Percentiles rank a stretch among this genome's conserved stretches.
These are phyloP conservation scores for Cricetomys ansorgei DNA, from an alignment of 2,113 vertebrate genomes.

Conservation along the genomic window DNA sequence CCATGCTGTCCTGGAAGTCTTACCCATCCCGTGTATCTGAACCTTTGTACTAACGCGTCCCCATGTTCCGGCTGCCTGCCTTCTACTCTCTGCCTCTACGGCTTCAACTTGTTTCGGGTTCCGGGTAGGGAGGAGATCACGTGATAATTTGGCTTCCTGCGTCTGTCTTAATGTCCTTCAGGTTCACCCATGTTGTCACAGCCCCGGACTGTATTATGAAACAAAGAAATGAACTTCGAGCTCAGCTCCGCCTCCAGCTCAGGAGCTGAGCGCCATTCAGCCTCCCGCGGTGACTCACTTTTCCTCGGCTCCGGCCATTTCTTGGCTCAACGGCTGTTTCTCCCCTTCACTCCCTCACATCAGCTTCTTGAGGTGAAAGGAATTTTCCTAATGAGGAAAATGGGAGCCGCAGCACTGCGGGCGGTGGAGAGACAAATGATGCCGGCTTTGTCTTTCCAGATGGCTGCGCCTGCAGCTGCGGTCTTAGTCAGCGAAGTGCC, in stretches of 20 bases:
- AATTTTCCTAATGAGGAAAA: slow-evolving; percentile 64
- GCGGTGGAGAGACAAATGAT: background rate
- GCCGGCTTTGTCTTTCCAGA: slow-evolving; percentile 50
- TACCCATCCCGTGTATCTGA: background rate
- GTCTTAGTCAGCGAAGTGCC: slow-evolving; percentile 15
- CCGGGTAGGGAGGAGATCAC: background rate
- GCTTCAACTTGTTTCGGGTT: background rate
- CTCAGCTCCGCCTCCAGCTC: background rate
- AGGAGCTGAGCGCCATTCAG: slow-evolving; percentile 3
- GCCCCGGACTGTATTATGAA: slow-evolving; percentile 21
- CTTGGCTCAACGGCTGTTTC: slow-evolving; percentile 29
- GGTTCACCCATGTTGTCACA: background rate
- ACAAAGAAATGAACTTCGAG: slow-evolving; percentile 30
- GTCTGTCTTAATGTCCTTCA: background rate
- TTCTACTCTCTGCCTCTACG: background rate
- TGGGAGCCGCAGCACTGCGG: slow-evolving; percentile 1
- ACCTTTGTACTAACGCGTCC: background rate
- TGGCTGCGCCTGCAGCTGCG: slow-evolving; percentile 42
- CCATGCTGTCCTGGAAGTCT: background rate
- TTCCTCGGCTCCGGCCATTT: slow-evolving; percentile 35
- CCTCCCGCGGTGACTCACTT: slow-evolving; percentile 44
- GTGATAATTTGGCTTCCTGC: background rate
- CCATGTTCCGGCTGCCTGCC: background rate
- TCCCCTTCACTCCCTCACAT: slow-evolving; percentile 44
- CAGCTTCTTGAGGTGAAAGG: slow-evolving; percentile 54